A percentile compares a stretch with the other conserved stretches of the same genome.
These are phyloP conservation scores for Apamea epomidion DNA, from an alignment of 2,888 invertebrate genomes.

Conservation along the genomic window DNA sequence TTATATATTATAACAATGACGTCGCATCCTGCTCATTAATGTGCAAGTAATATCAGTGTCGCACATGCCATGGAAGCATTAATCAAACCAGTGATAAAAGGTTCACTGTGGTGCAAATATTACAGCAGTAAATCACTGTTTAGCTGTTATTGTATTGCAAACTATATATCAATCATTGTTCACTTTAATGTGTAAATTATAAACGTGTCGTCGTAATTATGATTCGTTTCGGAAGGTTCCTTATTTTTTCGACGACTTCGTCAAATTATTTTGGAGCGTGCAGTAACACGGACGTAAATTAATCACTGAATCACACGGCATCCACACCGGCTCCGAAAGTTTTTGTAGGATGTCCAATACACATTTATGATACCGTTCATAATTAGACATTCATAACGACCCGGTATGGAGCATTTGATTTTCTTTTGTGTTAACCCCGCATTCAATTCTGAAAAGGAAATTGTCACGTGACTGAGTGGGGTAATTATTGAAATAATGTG, in stretches of 20 bases:
- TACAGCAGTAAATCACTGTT: slow-evolving; percentile 82
- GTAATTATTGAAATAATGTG: slow-evolving; percentile 37
- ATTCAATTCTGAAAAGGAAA: slow-evolving; percentile 24
- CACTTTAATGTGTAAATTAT: slow-evolving; percentile 71
- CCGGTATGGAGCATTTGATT: slow-evolving; percentile 34
- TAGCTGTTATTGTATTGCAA: slow-evolving; percentile 73
- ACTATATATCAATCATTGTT: slow-evolving; percentile 76
- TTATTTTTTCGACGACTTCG: slow-evolving; percentile 64
- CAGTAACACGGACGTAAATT: slow-evolving; percentile 66
- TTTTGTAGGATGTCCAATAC: slow-evolving; percentile 65
- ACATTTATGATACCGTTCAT: slow-evolving; percentile 62
- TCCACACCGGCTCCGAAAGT: slow-evolving; percentile 57
- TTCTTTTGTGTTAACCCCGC: slow-evolving; percentile 41
- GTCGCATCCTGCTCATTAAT: slow-evolving; percentile 77
- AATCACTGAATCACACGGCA: slow-evolving; percentile 67
- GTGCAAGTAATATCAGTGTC: slow-evolving; percentile 75
- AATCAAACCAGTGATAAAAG: slow-evolving; percentile 85
- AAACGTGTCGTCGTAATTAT: slow-evolving; percentile 68
- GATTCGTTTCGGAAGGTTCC: slow-evolving; percentile 63
- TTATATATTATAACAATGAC: slow-evolving; percentile 67
- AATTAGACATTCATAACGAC: slow-evolving; percentile 56
- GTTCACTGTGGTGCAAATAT: slow-evolving; percentile 80
- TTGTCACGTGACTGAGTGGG: slow-evolving; percentile 20
- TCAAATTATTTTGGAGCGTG: slow-evolving; percentile 64
- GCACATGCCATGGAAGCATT: slow-evolving; percentile 83